Evolutionary conservation across 2,888 invertebrate species (phyloP).

Genomic region (Patella ulyssiponensis): DNA sequence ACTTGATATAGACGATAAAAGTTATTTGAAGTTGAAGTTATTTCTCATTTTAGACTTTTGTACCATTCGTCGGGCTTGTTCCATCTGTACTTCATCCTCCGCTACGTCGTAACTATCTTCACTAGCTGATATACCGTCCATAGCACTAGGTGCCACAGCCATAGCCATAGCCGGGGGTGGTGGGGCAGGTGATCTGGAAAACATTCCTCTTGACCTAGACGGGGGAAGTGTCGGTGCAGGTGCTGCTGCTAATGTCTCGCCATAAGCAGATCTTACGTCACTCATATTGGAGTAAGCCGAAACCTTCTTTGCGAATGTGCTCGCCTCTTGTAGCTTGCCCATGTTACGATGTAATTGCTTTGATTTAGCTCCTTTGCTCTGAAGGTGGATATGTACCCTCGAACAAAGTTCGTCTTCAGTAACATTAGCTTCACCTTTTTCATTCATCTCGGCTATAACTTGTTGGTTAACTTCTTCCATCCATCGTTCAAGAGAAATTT

Average conservation of each 20-base stretch:
- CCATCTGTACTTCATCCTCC: conserved; percentile 39
- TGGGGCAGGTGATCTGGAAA: background rate
- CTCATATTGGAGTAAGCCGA: conserved; percentile 38
- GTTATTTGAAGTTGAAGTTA: background rate
- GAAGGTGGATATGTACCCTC: conserved; percentile 40
- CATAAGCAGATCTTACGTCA: conserved; percentile 36
- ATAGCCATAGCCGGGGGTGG: background rate
- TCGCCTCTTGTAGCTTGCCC: conserved; percentile 31
- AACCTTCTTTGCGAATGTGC: conserved; percentile 35
- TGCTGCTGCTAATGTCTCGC: conserved; percentile 12
- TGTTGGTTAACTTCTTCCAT: conserved; percentile 60
- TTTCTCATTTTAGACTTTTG: conserved; percentile 40
- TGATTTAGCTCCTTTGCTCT: conserved; percentile 38
- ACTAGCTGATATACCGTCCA: background rate
- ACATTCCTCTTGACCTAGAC: background rate
- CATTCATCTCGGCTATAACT: conserved; percentile 47
- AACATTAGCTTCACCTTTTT: conserved; percentile 42
- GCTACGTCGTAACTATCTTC: conserved; percentile 38
- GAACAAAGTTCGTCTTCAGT: conserved; percentile 44
- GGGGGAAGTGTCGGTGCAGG: background rate
- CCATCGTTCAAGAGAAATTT: conserved; percentile 62
- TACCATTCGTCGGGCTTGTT: conserved; percentile 48
- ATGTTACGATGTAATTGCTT: conserved; percentile 46
- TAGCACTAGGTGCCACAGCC: background rate
- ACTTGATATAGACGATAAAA: too few relatives aligned